A percentile compares a stretch with the other conserved stretches of the same genome.
These are phyloP conservation scores for Anoplopoma fimbria DNA, from an alignment of 2,113 vertebrate species.

Conservation along the genomic window DNA sequence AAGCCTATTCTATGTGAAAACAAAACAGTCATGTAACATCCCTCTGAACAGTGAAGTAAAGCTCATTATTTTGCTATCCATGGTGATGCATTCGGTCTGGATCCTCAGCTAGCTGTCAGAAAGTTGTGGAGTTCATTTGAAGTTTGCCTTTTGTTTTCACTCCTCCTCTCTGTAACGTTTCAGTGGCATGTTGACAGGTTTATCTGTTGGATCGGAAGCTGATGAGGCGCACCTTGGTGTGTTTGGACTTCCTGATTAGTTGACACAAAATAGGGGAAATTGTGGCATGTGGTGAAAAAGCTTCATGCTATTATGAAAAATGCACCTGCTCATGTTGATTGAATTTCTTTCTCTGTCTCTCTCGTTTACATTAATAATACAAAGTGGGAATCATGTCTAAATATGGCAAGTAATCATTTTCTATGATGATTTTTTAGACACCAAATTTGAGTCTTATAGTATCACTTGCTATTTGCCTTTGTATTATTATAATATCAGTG, in stretches of 20 bases:
- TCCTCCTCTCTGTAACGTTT: constrained; percentile 41
- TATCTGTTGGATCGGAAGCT: constrained; percentile 58
- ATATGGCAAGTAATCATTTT: background rate
- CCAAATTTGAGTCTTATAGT: background rate
- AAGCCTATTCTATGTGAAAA: constrained; percentile 27
- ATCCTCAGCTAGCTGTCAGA: constrained; percentile 65
- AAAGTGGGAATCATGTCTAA: background rate
- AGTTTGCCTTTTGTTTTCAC: constrained; percentile 70
- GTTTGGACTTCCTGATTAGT: constrained; percentile 70
- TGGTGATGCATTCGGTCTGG: constrained; percentile 16
- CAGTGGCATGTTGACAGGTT: constrained; percentile 60
- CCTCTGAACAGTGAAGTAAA: constrained; percentile 54
- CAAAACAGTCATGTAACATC: constrained; percentile 36
- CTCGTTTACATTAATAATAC: background rate
- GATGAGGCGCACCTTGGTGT: constrained; percentile 58
- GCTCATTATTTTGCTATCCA: constrained; percentile 71
- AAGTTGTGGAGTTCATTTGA: constrained; percentile 69
- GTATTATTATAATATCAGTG: background rate
- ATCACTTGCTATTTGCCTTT: background rate
- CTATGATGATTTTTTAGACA: background rate
- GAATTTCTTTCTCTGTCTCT: constrained; percentile 25
- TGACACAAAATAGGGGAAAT: constrained; percentile 62
- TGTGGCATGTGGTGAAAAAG: constrained; percentile 54
- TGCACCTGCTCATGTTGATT: constrained; percentile 44
- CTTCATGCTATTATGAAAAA: constrained; percentile 38